Conservation (phyloP, 2,113 vertebrate species). For the Fregata magnificens region DNA sequence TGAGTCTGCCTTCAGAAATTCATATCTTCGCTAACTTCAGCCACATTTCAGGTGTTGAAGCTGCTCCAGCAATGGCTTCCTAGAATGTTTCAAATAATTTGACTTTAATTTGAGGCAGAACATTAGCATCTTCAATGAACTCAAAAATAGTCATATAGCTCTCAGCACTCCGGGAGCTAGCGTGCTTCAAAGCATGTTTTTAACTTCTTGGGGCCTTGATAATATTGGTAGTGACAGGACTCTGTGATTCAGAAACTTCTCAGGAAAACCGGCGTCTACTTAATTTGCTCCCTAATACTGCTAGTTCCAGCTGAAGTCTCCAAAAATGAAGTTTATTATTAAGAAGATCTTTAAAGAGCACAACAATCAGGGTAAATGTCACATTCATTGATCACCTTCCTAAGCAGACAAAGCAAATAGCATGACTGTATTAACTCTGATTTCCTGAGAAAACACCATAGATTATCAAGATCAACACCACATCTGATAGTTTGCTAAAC, state of each 20-base stretch:
- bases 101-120: constrained; percentile 36
- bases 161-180: not conserved
- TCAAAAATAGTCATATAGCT: not conserved
- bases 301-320: constrained; percentile 6
- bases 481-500: constrained; percentile 5
- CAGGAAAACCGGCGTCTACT: not conserved
- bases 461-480: not conserved
- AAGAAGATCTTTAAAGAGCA: constrained; percentile 51
- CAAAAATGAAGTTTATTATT: constrained; percentile 18
- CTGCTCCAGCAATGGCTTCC: not conserved
- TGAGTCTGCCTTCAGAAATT: not conserved
- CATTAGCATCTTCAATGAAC: not conserved
- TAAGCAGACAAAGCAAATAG: constrained; percentile 39
- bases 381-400: constrained; percentile 60
- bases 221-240: not conserved
- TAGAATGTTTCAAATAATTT: constrained; percentile 36
- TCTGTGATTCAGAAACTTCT: not conserved
- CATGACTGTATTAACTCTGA: constrained; percentile 32
- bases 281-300: not conserved
- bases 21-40: not conserved
- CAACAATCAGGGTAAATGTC: constrained; percentile 65
- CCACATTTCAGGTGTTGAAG: not conserved
- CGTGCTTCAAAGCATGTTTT: not conserved
- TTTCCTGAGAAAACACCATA: constrained; percentile 36
- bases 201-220: not conserved